Base-by-base conservation (phyloP, 2,797 vertebrate genomes). In the Xiphophorus birchmanni region DNA sequence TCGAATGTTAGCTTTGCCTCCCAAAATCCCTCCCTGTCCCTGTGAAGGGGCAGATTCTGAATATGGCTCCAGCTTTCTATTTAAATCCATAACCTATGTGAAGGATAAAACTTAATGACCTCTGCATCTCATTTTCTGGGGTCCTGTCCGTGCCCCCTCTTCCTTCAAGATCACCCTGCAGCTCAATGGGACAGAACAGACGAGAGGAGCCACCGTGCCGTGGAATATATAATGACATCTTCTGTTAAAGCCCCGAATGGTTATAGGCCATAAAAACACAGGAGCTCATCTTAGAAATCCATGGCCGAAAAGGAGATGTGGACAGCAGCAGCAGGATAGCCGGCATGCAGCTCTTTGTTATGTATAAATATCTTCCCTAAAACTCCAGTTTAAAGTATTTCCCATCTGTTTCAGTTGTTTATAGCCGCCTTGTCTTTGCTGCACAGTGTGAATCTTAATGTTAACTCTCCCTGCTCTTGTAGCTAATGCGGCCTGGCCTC, bases 81-180 rank as follows among this genome's bases (percentile, higher is more conserved):
- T 88, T 92, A 89, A 92, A 92, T 88, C 92, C 82, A 90, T 90
- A 82, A 83, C 86, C 84, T 79, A 77, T 83, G 79, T 74, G 77
- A 93, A 86, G 92, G 91, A 95, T 94, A 93, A 94, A 95, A 95
- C 86, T 95, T 95, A 96, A 95, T 92, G 90, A 93, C 90, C 94
- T 93, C 88, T 88, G 86, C 90, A 91, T 93, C 93, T 94, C 93
- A 94, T 95, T 95, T 94, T 85, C 85, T 82, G 75, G 75, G 79
- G 84, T 69, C 87, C 89, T 56, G 79, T 91, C 93, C 82, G 86
- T 86, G 88, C 87, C 81, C 63, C 80, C 58, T 80, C 91, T 89
- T 83, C 85, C 90, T 87, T 90, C 81, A 92, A 92, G 91, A 89
- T 90, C 90, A 92, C 87, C 90, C 85, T 71, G 21, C 80, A 69